phyloP scores from a whole-genome alignment of 2,888 invertebrate species.

The Apodemia hepburni region DNA sequence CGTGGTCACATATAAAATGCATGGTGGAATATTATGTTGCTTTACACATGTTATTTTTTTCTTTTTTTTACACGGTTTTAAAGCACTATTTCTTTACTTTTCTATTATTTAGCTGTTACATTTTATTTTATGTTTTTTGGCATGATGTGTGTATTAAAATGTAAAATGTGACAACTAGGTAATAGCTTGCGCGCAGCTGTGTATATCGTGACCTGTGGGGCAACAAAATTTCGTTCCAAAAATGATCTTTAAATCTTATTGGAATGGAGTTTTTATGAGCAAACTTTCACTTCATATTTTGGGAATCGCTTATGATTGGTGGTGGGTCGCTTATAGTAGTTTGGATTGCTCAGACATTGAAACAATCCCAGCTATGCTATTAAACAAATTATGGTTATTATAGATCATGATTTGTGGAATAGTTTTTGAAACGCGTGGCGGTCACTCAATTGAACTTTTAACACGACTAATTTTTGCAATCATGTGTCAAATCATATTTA shows the following conservation, averaged over 20 bases:
- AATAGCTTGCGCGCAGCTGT: conserved; percentile 74
- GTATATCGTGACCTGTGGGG: conserved; percentile 73
- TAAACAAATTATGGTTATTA: conserved; percentile 22
- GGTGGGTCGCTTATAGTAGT: conserved; percentile 55
- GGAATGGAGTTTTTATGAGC: conserved; percentile 32
- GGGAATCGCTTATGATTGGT: conserved; percentile 67
- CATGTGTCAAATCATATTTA: conserved; percentile 22
- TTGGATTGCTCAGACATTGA: conserved; percentile 33
- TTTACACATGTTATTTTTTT: conserved; percentile 32
- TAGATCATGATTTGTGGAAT: conserved; percentile 33
- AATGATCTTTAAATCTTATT: conserved; percentile 24
- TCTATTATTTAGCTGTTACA: conserved; percentile 65
- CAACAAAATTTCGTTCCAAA: conserved; percentile 50
- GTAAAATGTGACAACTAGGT: conserved; percentile 65
- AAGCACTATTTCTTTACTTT: conserved; percentile 39
- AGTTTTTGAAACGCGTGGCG: conserved; percentile 45
- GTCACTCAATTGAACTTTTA: conserved; percentile 35
- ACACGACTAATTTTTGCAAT: conserved; percentile 26
- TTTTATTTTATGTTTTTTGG: conserved; percentile 33
- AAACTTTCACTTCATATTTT: conserved; percentile 50
- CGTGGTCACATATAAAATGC: conserved; percentile 24
- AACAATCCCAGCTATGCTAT: conserved; percentile 41
- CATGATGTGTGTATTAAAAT: conserved; percentile 27
- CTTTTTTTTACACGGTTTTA: conserved; percentile 33
- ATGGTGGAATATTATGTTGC: conserved; percentile 33